These are phyloP conservation scores for Umimayanthus chanpuru DNA, from an alignment of 92 coral and sea anemone species.

Conservation along the genomic window DNA sequence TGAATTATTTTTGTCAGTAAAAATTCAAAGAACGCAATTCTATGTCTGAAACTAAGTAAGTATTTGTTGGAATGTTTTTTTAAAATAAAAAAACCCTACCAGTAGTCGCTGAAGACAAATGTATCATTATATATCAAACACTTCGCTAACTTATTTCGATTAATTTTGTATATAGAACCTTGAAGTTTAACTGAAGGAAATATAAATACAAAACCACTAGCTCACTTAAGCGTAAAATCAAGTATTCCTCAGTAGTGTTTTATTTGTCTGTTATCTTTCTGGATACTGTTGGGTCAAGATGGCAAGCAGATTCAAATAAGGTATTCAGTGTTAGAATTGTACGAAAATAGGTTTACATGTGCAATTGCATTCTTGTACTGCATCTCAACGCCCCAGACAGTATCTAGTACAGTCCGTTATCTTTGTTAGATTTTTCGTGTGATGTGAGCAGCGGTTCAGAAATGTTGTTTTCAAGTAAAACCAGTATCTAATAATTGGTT, in stretches of 20 bases:
- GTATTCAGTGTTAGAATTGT: no score
- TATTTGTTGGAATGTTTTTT: background rate
- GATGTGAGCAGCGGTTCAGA: no score
- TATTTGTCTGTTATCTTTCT: background rate
- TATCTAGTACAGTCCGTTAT: no score
- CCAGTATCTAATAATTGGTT: background rate
- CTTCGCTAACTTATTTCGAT: background rate
- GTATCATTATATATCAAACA: background rate
- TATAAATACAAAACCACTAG: constrained; percentile 17
- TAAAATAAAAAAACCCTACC: background rate
- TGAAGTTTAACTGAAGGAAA: background rate
- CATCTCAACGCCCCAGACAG: no score
- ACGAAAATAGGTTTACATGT: background rate
- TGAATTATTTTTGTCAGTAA: background rate
- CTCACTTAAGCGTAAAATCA: background rate
- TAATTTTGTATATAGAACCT: background rate
- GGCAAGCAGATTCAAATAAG: background rate
- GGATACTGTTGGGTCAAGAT: background rate
- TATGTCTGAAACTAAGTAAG: background rate
- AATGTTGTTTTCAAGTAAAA: background rate
- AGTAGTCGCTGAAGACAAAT: background rate
- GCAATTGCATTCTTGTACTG: no score
- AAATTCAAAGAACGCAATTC: background rate
- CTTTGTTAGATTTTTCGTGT: no score
- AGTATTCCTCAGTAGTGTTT: background rate